Evolutionary conservation across 2,797 vertebrate species (phyloP).

Genomic region (Myiotriccus ornatus): DNA sequence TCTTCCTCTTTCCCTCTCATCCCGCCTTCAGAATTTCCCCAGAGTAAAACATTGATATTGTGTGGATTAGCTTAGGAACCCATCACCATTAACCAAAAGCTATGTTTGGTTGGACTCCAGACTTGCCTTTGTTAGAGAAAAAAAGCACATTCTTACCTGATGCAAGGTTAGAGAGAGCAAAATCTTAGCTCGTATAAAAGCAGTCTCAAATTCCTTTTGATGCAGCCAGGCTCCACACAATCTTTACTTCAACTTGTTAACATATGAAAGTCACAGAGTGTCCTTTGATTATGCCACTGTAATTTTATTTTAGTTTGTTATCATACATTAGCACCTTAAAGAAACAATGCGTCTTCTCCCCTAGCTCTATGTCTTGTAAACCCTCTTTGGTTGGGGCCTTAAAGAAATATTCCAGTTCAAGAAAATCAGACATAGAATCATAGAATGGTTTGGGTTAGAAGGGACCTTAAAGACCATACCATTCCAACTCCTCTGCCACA

Average conservation of each 20-base stretch:
- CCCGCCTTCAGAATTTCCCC: background rate
- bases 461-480: background rate
- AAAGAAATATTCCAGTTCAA: background rate
- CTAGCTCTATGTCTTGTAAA: background rate
- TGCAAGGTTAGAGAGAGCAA: background rate
- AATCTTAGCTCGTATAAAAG: background rate
- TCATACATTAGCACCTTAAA: background rate
- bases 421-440: background rate
- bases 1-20: background rate
- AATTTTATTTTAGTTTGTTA: background rate
- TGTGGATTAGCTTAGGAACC: background rate
- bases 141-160: background rate
- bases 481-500: accelerated
- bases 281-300: background rate
- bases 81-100: background rate
- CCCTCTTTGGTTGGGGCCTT: background rate
- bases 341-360: background rate
- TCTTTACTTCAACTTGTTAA: background rate
- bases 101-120: background rate
- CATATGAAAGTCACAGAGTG: background rate
- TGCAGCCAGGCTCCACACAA: background rate
- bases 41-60: background rate
- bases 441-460: background rate
- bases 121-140: background rate
- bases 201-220: background rate